Evolutionary conservation across 2,888 invertebrate genomes (phyloP).

Genomic region (Helicoverpa assulta): DNA sequence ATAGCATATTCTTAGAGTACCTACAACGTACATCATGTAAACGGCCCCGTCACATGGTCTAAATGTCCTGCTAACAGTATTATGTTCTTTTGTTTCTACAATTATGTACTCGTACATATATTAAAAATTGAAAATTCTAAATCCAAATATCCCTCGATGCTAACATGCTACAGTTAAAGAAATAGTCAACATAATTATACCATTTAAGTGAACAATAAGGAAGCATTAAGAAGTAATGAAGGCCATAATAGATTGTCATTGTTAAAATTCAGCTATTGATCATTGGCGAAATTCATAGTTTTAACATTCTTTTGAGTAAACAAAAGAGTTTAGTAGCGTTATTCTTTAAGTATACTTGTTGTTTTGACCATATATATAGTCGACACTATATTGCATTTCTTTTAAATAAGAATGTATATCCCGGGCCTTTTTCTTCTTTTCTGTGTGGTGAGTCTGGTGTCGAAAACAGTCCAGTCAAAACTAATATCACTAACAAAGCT

Average conservation of each 20-base stretch:
- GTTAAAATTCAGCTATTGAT: constrained; percentile 52
- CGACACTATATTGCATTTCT: too few species aligned
- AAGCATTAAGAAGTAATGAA: constrained; percentile 54
- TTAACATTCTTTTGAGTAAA: constrained; percentile 35
- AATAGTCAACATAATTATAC: constrained; percentile 49
- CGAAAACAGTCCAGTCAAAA: too few species aligned
- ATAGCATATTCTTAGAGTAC: too few species aligned
- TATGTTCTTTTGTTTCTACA: constrained; percentile 1
- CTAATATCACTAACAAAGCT: too few species aligned
- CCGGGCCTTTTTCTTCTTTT: too few species aligned
- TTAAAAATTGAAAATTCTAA: constrained; percentile 12
- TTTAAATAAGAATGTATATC: too few species aligned
- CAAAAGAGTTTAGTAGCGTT: constrained; percentile 27
- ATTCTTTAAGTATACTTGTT: too few species aligned
- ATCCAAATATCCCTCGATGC: constrained; percentile 20
- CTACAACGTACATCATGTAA: neutral
- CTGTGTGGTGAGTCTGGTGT: too few species aligned
- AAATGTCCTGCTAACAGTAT: neutral
- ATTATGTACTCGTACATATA: neutral
- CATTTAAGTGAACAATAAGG: constrained; percentile 53
- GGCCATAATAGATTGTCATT: constrained; percentile 56
- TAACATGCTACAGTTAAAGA: constrained; percentile 35
- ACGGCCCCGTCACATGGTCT: constrained; percentile 2
- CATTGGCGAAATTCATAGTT: constrained; percentile 48
- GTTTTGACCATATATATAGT: too few species aligned